Base-by-base conservation (phyloP, 2,888 invertebrate genomes). In the Pecten maximus region DNA sequence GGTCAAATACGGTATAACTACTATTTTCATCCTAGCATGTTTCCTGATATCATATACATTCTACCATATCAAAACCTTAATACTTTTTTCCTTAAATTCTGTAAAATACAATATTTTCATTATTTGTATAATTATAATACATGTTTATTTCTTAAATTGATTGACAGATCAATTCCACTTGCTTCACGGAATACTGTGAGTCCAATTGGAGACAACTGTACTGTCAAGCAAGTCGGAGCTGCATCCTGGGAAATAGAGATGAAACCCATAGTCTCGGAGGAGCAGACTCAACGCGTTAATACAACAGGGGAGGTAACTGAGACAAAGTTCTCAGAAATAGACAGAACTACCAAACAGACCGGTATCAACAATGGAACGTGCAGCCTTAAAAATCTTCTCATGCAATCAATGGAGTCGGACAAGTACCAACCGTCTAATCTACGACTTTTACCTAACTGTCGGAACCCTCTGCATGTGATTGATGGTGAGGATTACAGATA, bases 381-480 rank as follows among this genome's bases (percentile, higher is more conserved):
- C 35, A 74, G 74, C 74, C 74, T 74, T 74, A 74, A 74, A 74
- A 74, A 74, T 74, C 74, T 74, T 28, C 74, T 74, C 4, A 19
- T 1, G 4, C 74, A 35, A 35, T 74, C 74, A 8, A 74, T 28
- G 74, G 74, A 74, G 74, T 74, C 74, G 2, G 35, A 74, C 28
- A 74, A 28, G 28, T 74, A 39, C n/a, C 40, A 88, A 87, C 87
- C 54, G 4, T 50, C 87, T 54, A 94, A 95, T 88, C 89, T 95
- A 28, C 91, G 96, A 39, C 92, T 96, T 16, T 92, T 96, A 89
- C 93, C 94, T 8, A 95, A 94, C 90, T 94, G 94, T 90, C 93
- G 93, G 88, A 96, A 96, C 90, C 93, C 93, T 10, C 92, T 96
- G 28, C 96, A 96, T 93, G 95, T 95, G 35, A 94, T 96, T 2